Percentiles rank a stretch among this genome's conserved stretches.
Evolutionary conservation across 2,888 invertebrate genomes (phyloP).

Genomic region (Diarsia brunnea): DNA sequence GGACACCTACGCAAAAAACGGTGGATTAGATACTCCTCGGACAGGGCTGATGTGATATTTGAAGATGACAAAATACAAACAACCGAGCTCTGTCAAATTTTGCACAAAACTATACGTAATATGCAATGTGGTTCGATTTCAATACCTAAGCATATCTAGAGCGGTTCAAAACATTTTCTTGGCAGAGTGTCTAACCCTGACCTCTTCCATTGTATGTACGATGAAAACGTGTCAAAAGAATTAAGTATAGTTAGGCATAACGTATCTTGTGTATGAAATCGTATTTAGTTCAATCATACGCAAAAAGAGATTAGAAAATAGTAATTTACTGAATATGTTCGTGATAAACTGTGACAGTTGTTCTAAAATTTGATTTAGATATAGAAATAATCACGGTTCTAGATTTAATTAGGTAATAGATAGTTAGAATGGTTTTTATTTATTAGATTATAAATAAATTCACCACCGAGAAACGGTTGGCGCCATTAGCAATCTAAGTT

Average conservation of each 20-base stretch:
- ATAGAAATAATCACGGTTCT: not conserved
- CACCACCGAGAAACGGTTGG: not conserved
- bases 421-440: not conserved
- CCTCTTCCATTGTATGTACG: conserved; percentile 37
- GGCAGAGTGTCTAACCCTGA: conserved; percentile 40
- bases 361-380: not conserved
- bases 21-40: not conserved
- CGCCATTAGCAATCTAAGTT: not conserved
- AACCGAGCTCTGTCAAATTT: not conserved
- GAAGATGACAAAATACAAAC: not conserved
- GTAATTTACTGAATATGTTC: not conserved
- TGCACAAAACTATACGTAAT: not conserved
- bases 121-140: conserved; percentile 2
- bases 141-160: conserved; percentile 15
- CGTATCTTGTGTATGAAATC: not conserved
- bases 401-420: not conserved
- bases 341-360: not conserved
- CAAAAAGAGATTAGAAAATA: not conserved
- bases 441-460: not conserved
- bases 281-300: not conserved
- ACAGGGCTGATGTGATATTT: not conserved
- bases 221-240: conserved; percentile 39
- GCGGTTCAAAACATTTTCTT: conserved; percentile 32
- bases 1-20: not conserved
- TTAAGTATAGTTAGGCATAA: not conserved